Conservation (phyloP, 2,888 invertebrate genomes). For the Odontothrips loti region DNA sequence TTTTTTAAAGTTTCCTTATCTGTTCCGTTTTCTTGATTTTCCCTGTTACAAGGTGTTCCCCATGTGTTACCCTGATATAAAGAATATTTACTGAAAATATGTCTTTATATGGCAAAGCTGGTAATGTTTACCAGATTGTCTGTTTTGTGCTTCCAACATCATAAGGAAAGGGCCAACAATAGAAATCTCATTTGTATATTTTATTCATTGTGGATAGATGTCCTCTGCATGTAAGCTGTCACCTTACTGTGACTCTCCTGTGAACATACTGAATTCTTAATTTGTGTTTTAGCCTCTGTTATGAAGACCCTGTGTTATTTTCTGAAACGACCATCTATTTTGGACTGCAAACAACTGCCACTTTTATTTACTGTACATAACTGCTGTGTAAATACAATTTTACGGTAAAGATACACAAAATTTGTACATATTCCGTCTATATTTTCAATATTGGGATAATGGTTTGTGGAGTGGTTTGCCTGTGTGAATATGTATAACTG, state of each 20-base stretch:
- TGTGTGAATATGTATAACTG: neutral
- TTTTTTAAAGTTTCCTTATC: too few species aligned
- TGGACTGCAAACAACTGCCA: neutral
- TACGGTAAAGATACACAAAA: neutral
- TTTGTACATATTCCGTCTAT: slow-evolving; percentile 8
- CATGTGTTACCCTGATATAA: too few species aligned
- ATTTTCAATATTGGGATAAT: slow-evolving; percentile 13
- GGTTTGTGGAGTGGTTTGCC: neutral
- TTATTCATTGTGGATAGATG: neutral
- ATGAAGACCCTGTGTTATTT: neutral
- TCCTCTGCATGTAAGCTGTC: neutral
- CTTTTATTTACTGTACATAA: neutral
- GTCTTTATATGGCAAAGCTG: too few species aligned
- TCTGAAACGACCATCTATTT: neutral
- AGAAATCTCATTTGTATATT: too few species aligned
- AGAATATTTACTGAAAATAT: too few species aligned
- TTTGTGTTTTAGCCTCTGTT: neutral
- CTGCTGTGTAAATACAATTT: neutral
- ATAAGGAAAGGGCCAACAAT: too few species aligned
- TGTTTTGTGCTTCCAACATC: too few species aligned
- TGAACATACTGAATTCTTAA: too few species aligned
- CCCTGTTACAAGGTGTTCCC: too few species aligned
- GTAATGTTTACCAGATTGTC: too few species aligned
- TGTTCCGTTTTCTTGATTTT: too few species aligned
- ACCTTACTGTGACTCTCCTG: neutral